phyloP scores from a whole-genome alignment of 2,113 vertebrate genomes.

The Thomomys bottae region DNA sequence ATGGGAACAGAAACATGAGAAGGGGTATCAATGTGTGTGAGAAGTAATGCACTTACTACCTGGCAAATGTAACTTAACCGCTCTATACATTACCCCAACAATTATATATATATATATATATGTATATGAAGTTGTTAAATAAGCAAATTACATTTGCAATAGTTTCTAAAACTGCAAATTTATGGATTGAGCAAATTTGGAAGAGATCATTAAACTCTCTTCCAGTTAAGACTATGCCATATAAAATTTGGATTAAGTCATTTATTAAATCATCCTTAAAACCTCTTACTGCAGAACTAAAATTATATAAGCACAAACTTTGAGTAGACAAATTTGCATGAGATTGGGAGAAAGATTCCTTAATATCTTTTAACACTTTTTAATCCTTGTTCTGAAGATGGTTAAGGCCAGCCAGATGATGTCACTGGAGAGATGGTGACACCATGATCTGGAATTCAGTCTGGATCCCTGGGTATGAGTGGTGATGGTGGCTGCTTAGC shows the following conservation, averaged over 20 bases:
- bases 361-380: slow-evolving; percentile 66
- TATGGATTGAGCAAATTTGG: slow-evolving; percentile 23
- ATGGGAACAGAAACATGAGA: too few species aligned
- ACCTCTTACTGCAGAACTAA: slow-evolving; percentile 10
- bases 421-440: slow-evolving; percentile 63
- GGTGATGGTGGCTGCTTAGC: slow-evolving; percentile 15
- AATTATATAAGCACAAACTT: not conserved
- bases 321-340: not conserved
- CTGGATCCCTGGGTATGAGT: too few species aligned
- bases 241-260: slow-evolving; percentile 34
- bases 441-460: slow-evolving; percentile 62
- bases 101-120: too few species aligned
- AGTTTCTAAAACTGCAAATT: slow-evolving; percentile 25
- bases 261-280: slow-evolving; percentile 23
- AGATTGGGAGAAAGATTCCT: not conserved
- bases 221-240: not conserved
- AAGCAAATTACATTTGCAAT: not conserved
- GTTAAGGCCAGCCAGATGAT: slow-evolving; percentile 64
- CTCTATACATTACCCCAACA: too few species aligned
- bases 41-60: too few species aligned
- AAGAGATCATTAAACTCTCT: slow-evolving; percentile 24
- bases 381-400: not conserved
- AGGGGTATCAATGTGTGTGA: too few species aligned
- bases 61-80: too few species aligned
- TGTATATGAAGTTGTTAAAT: not conserved